A percentile compares a stretch with the other conserved stretches of the same genome.
Evolutionary conservation across 2,888 invertebrate species (phyloP).

Genomic region (Aphidius colemani): DNA sequence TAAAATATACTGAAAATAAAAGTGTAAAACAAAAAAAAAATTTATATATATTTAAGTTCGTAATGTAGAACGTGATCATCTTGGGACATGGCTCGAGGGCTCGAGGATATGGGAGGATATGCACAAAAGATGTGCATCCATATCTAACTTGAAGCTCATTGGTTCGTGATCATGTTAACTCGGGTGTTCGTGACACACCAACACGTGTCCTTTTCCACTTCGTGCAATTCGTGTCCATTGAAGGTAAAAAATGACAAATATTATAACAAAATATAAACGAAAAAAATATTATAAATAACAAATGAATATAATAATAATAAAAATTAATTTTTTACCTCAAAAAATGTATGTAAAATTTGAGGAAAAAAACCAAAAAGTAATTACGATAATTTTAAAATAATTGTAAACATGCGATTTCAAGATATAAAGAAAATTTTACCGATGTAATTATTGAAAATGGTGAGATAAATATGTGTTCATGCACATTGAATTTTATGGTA

Average conservation of each 20-base stretch:
- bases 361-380: not conserved
- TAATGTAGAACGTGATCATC: conserved; percentile 39
- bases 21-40: no score
- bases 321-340: no score
- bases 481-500: no score
- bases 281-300: not conserved
- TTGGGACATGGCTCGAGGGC: conserved; percentile 35
- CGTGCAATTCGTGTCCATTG: conserved; percentile 13
- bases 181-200: conserved; percentile 31
- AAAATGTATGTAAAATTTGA: no score
- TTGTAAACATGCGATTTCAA: no score
- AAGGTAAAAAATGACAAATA: not conserved
- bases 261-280: conserved; percentile 8
- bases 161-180: conserved; percentile 31
- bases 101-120: conserved; percentile 28
- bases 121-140: conserved; percentile 15
- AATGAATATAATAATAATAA: not conserved
- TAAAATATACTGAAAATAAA: no score
- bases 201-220: conserved; percentile 25
- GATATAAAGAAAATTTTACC: no score
- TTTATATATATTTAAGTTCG: conserved; percentile 15
- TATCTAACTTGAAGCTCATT: conserved; percentile 26
- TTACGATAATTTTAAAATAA: no score
- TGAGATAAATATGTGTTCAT: no score
- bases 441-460: no score